Base-by-base conservation (phyloP, 2,797 vertebrate genomes). In the Enteromius anoplus region DNA sequence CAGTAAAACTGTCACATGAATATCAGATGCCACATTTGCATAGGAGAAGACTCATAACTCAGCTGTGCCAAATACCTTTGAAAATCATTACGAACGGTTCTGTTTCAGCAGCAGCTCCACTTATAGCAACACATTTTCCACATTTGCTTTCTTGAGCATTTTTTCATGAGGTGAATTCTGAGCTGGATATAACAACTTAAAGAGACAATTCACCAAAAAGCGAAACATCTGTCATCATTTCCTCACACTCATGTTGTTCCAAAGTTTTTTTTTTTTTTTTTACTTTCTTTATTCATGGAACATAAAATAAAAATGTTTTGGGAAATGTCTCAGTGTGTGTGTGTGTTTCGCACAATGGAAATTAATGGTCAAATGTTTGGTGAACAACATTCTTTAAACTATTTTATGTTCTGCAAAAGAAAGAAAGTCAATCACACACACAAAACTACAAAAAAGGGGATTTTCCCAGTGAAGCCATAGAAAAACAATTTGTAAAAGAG, bases 61-160 rank as follows among this genome's bases (percentile, higher is more conserved):
- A 21, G 79, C 29, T 26, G 49, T 53, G 69, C 77, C 76, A 75
- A 71, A 14, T n/a, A 65, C 10, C 71, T 78, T 53, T 55, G 37
- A 66, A 55, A 71, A 76, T 65, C 75, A 75, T 82, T 81, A 75
- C 69, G 58, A 70, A 11, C 19, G 6, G 11, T 75, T 81, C 34
- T 58, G 19, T 58, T 45, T 70, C 66, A 66, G 69, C 72, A 42
- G 21, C 49, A 73, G 70, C 11, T 60, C 68, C 68, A 78, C 47
- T 69, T 53, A 26, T 76, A 85, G 82, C 42, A 82, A 37, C 82
- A 83, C 87, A 78, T 85, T 86, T 76, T 86, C 80, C 87, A 88
- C 81, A 83, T 85, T 85, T 29, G 45, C 73, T 75, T 78, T 75
- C 71, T 45, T 45, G 53, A 68, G 75, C 32, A 21, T 75, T 76